phyloP scores from a whole-genome alignment of 2,888 invertebrate genomes.

The Microctonus hyperodae region DNA sequence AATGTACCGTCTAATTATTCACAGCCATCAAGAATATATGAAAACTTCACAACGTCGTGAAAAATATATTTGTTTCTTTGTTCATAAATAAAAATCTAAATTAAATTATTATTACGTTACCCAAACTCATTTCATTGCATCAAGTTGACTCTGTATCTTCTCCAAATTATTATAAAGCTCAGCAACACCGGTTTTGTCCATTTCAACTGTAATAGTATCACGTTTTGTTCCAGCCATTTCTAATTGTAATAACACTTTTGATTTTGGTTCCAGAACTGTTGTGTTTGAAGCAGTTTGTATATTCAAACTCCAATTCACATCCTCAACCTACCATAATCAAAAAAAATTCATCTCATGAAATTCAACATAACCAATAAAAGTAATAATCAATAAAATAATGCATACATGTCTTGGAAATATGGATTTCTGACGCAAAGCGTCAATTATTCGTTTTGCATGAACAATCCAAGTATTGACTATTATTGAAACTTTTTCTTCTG shows the following conservation, averaged over 20 bases:
- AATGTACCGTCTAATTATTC: background rate
- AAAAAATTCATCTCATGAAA: background rate
- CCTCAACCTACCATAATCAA: constrained; percentile 45
- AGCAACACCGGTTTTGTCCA: constrained; percentile 50
- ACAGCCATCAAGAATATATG: constrained; percentile 37
- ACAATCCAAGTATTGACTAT: constrained; percentile 53
- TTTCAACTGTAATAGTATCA: constrained; percentile 52
- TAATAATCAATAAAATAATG: no score
- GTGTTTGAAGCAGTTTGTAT: constrained; percentile 54
- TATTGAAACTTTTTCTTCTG: constrained; percentile 50
- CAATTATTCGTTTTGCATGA: constrained; percentile 52
- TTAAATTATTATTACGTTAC: constrained; percentile 32
- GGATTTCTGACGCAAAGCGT: constrained; percentile 49
- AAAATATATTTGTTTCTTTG: background rate
- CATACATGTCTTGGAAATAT: constrained; percentile 55
- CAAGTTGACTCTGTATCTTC: constrained; percentile 55
- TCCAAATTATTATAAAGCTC: constrained; percentile 54
- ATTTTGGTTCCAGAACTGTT: constrained; percentile 48
- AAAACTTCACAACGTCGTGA: constrained; percentile 34
- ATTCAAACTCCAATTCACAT: constrained; percentile 55
- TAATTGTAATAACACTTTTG: constrained; percentile 53
- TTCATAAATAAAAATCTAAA: constrained; percentile 31
- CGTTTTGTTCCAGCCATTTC: constrained; percentile 44
- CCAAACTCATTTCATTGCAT: constrained; percentile 50
- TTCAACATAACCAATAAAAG: background rate